Evolutionary conservation across 2,113 vertebrate genomes (phyloP), one percentile per base, ranked within the genome.

Genomic region (Emydura subglobosa): DNA sequence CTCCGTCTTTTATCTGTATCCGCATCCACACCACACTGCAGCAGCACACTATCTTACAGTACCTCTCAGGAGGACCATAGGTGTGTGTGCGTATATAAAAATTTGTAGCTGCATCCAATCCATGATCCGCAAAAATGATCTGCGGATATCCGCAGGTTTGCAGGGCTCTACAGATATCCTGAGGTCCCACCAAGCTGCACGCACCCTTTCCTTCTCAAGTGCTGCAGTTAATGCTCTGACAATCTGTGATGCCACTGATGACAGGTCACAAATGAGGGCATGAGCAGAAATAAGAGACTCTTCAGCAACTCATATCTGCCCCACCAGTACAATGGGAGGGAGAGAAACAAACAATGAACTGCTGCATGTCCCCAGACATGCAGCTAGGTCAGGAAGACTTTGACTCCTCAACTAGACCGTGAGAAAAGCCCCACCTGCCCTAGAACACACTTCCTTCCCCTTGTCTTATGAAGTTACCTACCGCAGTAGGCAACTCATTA

Each of bases 401-500:
- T 1, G 44, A 89, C 80, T 94, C 54, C 55, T 85, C 91, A 89
- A 49, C 88, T 34, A 84, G 86, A 85, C 55, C 79, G 65, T 82
- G 34, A 86, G 50, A 88, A 0, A 27, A 72, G 90, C 86, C 94
- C 95, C 92, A 96, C 94, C 93, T 97, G 94, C 86, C 49, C 72
- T 88, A 74, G 80, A 92, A 79, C 39, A 47, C 44, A 44, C 57
- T 86, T 80, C 87, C 81, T 54, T 90, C 39, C 87, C 85, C 79
- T 80, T 65, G 85, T 96, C 91, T 91, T 93, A 25, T 82, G 78
- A 90, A 90, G 29, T 86, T 89, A 97, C 97, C 97, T 97, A 97
- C 97, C 94, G 44, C 94, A 97, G 97, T 86, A 96, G 1, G 14
- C 84, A 87, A 89, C 95, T 95, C 88, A 96, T 95, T 92, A 94